These are phyloP conservation scores for Oenanthe melanoleuca DNA, from an alignment of 2,113 vertebrate species.

Conservation along the genomic window DNA sequence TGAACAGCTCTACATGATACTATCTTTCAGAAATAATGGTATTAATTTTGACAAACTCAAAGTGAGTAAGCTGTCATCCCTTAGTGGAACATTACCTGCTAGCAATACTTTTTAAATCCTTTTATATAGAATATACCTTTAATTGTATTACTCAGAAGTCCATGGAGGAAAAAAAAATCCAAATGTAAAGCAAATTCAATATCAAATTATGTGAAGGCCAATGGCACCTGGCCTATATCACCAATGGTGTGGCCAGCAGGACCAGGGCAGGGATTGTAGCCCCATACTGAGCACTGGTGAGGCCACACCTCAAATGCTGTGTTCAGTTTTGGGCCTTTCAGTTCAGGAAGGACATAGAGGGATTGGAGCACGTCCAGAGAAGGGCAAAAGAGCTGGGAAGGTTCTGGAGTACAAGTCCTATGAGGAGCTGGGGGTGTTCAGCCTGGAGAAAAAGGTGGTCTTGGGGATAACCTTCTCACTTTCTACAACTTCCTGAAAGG, in stretches of 20 bases:
- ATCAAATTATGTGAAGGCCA: background rate
- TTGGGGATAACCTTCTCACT: no score
- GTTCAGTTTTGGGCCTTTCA: background rate
- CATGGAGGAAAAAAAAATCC: background rate
- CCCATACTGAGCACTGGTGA: rapidly evolving
- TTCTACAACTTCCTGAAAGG: background rate
- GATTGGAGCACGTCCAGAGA: background rate
- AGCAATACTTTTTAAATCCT: background rate
- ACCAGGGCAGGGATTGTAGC: background rate
- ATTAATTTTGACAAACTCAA: background rate
- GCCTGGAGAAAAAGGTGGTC: background rate
- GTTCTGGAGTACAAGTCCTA: background rate
- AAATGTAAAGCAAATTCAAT: background rate
- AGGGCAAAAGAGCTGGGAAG: background rate
- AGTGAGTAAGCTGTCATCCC: background rate
- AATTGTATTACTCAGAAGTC: background rate
- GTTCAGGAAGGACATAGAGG: background rate
- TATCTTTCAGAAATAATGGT: background rate
- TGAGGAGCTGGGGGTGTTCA: background rate
- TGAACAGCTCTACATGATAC: background rate
- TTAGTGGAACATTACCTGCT: background rate
- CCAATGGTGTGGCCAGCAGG: background rate
- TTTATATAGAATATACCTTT: background rate
- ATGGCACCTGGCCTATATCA: background rate
- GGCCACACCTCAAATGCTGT: background rate